These are phyloP conservation scores for Anoplophora glabripennis DNA, from an alignment of 1,140 invertebrate genomes.

Conservation along the genomic window DNA sequence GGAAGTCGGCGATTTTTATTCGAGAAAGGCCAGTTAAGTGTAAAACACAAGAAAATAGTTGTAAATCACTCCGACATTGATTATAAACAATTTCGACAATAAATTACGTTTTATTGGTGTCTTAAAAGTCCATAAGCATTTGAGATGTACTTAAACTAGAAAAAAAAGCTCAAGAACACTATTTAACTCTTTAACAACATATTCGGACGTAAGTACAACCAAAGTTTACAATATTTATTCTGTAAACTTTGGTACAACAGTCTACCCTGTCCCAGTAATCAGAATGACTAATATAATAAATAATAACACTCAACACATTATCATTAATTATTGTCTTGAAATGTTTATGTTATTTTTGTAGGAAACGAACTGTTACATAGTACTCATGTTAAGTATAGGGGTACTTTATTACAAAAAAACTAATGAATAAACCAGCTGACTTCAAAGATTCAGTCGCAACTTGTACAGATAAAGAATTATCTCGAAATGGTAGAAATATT, in stretches of 20 bases:
- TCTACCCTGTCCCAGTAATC: no score
- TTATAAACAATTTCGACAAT: constrained; percentile 17
- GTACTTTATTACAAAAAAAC: not conserved
- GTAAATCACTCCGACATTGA: constrained; percentile 20
- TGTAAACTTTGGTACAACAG: no score
- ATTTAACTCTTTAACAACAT: no score
- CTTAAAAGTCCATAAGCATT: constrained; percentile 4
- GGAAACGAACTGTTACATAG: no score
- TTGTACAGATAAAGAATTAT: not conserved
- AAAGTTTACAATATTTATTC: no score
- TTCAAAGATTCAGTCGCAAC: not conserved
- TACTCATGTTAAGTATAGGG: not conserved
- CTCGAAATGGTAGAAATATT: not conserved
- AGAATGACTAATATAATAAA: no score
- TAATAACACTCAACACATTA: no score
- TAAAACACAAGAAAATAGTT: constrained; percentile 1
- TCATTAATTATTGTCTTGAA: no score
- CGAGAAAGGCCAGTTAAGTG: not conserved
- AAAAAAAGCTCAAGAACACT: not conserved
- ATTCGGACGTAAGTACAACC: no score
- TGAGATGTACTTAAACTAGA: constrained; percentile 6
- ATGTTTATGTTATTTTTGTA: no score
- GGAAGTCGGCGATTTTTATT: constrained; percentile 2
- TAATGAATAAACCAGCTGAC: not conserved
- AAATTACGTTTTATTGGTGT: constrained; percentile 20